Percentiles rank a stretch among this genome's conserved stretches.
phyloP scores from a whole-genome alignment of 2,888 invertebrate genomes.

The Boloria euphrosyne region DNA sequence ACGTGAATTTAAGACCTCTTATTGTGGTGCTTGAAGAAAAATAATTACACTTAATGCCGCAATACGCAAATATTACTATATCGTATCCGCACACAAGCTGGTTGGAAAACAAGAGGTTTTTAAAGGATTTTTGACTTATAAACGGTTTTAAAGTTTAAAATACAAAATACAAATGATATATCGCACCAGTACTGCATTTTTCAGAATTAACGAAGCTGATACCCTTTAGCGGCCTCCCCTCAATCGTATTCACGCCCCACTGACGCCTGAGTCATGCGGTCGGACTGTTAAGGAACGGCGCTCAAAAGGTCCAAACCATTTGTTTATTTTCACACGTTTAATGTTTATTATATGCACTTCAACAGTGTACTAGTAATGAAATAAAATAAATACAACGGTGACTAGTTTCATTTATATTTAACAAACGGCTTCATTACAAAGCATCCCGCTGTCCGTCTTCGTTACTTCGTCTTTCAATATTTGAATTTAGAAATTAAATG shows the following conservation, averaged over 20 bases:
- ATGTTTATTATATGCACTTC: constrained; percentile 5
- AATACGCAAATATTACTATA: not conserved
- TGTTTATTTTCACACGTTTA: constrained; percentile 22
- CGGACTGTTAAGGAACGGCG: constrained; percentile 30
- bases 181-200: constrained; percentile 24
- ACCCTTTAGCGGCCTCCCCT: constrained; percentile 70
- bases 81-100: too few species aligned
- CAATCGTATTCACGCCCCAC: constrained; percentile 63
- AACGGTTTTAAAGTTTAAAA: too few species aligned
- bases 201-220: constrained; percentile 49
- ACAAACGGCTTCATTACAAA: not conserved
- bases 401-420: constrained; percentile 4
- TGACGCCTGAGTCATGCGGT: constrained; percentile 63
- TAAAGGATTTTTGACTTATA: not conserved
- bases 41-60: constrained; percentile 4
- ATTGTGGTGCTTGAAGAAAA: constrained; percentile 13
- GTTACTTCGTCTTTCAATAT: too few species aligned
- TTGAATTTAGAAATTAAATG: too few species aligned
- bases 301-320: constrained; percentile 21
- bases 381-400: constrained; percentile 9
- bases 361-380: constrained; percentile 3
- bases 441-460: too few species aligned
- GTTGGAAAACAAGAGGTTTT: too few species aligned
- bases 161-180: too few species aligned
- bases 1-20: constrained; percentile 35